These are phyloP conservation scores for Zaprionus gabonicus DNA, from an alignment of 1,140 invertebrate species.

Conservation along the genomic window DNA sequence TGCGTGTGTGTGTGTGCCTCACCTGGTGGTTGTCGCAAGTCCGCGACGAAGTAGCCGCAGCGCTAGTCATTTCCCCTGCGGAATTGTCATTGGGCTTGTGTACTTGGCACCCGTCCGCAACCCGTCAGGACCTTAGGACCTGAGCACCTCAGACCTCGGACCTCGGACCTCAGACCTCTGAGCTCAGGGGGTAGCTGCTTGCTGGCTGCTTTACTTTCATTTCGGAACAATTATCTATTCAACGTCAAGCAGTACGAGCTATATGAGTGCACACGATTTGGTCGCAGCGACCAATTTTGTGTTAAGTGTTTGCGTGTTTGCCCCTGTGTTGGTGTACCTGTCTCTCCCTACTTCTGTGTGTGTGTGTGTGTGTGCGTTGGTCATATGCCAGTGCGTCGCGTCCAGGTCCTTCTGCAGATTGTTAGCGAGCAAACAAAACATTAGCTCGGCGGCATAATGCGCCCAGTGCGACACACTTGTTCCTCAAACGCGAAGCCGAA, in stretches of 20 bases:
- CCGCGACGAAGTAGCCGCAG: conserved; percentile 36
- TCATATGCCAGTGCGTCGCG: conserved; percentile 78
- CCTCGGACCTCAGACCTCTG: neutral
- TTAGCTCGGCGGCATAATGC: conserved; percentile 76
- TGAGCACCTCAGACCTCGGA: conserved; percentile 28
- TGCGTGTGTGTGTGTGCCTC: conserved; percentile 41
- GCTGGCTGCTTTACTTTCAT: conserved; percentile 68
- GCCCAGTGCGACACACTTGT: conserved; percentile 73
- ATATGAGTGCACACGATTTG: conserved; percentile 82
- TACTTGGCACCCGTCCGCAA: conserved; percentile 61
- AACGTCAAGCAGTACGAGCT: conserved; percentile 69
- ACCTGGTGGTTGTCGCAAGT: conserved; percentile 70
- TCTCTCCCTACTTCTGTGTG: conserved; percentile 7
- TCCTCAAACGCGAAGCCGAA: conserved; percentile 76
- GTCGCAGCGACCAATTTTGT: conserved; percentile 76
- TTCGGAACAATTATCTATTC: conserved; percentile 83
- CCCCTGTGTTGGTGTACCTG: conserved; percentile 15
- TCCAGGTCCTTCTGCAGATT: conserved; percentile 78
- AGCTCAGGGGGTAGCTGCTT: neutral
- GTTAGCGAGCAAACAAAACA: conserved; percentile 80
- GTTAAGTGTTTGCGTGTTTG: conserved; percentile 80
- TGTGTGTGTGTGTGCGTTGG: conserved; percentile 55
- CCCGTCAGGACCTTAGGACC: conserved; percentile 11
- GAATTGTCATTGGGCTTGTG: conserved; percentile 67
- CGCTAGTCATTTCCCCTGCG: conserved; percentile 74